These are phyloP conservation scores for Drosophila carrolli DNA, from an alignment of 1,140 invertebrate species.

Conservation along the genomic window DNA sequence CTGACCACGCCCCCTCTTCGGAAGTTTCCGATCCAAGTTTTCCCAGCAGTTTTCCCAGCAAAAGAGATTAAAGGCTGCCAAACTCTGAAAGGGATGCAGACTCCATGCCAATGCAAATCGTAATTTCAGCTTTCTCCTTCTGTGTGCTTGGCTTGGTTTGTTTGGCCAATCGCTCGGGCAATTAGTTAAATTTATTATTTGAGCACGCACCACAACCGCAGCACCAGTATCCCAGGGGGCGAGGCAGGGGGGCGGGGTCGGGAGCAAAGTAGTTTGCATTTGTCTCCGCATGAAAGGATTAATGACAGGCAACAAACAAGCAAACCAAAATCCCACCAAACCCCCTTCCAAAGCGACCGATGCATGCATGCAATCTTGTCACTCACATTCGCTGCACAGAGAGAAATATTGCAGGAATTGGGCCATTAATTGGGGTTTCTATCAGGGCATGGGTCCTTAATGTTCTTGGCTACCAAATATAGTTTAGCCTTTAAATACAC, in stretches of 20 bases:
- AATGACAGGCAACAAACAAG: conserved; percentile 71
- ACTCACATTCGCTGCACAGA: conserved; percentile 22
- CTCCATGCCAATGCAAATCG: conserved; percentile 45
- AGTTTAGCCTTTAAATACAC: background rate
- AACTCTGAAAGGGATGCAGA: conserved; percentile 13
- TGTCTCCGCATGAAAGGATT: conserved; percentile 72
- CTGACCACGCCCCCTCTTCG: conserved; percentile 25
- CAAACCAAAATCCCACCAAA: conserved; percentile 35
- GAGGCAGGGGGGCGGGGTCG: conserved; percentile 33
- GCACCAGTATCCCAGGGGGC: conserved; percentile 16
- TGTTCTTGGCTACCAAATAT: background rate
- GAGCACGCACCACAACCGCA: conserved; percentile 73
- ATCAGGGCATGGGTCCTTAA: background rate
- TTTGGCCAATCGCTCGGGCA: conserved; percentile 62
- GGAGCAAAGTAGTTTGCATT: conserved; percentile 71
- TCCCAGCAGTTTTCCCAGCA: conserved; percentile 38
- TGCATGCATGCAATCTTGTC: conserved; percentile 56
- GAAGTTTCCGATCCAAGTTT: conserved; percentile 44
- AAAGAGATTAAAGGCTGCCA: conserved; percentile 35
- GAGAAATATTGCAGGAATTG: background rate
- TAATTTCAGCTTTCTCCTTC: conserved; percentile 25
- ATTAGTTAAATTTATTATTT: conserved; percentile 83
- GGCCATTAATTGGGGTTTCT: background rate
- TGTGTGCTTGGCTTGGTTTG: conserved; percentile 43
- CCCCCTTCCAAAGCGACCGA: conserved; percentile 14